Evolutionary conservation across 2,888 invertebrate species (phyloP).

Genomic region (Odontothrips loti): DNA sequence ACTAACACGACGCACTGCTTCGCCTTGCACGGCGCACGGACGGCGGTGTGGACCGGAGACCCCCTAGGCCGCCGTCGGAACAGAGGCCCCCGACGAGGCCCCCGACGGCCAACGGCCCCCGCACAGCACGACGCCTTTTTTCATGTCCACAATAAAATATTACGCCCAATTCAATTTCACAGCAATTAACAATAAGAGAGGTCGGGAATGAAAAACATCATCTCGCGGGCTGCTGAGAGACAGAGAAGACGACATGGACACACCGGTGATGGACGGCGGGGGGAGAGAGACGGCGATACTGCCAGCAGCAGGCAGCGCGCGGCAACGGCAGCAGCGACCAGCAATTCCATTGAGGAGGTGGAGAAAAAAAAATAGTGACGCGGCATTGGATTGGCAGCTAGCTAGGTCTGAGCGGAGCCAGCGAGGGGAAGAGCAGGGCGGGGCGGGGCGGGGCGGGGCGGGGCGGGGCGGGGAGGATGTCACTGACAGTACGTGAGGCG

Average conservation of each 20-base stretch:
- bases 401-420: background rate
- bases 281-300: background rate
- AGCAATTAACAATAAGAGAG: conserved; percentile 23
- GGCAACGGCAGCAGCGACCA: background rate
- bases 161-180: conserved; percentile 26
- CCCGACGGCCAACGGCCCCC: too few species aligned
- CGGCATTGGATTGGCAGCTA: conserved; percentile 14
- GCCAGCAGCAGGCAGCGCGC: background rate
- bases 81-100: too few species aligned
- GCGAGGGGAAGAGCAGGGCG: background rate
- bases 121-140: background rate
- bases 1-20: too few species aligned
- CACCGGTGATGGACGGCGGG: background rate
- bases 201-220: conserved; percentile 12
- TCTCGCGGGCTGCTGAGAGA: background rate
- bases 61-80: too few species aligned
- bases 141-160: conserved; percentile 25
- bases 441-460: background rate
- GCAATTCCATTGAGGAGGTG: conserved; percentile 18
- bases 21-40: too few species aligned
- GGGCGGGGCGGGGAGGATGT: background rate
- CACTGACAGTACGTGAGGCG: background rate
- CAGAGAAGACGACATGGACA: background rate
- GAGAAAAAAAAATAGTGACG: conserved; percentile 1
- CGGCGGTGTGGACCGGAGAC: too few species aligned